Evolutionary conservation across 2,113 vertebrate genomes (phyloP).

Genomic region (Sarotherodon lohbergeri): DNA sequence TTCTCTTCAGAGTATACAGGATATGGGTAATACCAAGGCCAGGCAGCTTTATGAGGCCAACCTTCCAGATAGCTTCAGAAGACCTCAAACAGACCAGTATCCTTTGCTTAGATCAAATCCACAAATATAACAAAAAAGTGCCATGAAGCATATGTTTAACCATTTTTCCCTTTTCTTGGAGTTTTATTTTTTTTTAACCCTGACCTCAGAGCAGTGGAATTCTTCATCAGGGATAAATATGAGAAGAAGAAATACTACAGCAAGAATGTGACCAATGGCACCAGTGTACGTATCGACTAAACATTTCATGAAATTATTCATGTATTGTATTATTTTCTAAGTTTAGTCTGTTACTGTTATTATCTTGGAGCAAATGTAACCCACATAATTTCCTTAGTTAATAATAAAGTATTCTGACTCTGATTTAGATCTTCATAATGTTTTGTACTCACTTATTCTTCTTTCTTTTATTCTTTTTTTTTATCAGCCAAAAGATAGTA

Average conservation of each 20-base stretch:
- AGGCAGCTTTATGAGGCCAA: slow-evolving; percentile 81
- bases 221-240: slow-evolving; percentile 98
- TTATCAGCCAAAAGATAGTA: slow-evolving; percentile 78
- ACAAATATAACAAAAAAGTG: not conserved
- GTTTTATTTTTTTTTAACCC: slow-evolving; percentile 24
- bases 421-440: not conserved
- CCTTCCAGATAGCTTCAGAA: slow-evolving; percentile 83
- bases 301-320: not conserved
- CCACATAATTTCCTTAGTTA: not conserved
- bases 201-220: slow-evolving; percentile 86
- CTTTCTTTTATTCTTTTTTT: not conserved
- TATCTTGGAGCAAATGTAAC: not conserved
- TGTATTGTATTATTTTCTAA: not conserved
- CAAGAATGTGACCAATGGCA: slow-evolving; percentile 83
- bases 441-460: not conserved
- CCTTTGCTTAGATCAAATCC: slow-evolving; percentile 9
- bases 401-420: not conserved
- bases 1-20: slow-evolving; percentile 85
- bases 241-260: slow-evolving; percentile 96
- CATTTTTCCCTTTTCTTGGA: not conserved
- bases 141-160: not conserved
- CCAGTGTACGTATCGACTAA: slow-evolving; percentile 78
- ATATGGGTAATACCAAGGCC: slow-evolving; percentile 95
- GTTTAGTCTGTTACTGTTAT: not conserved
- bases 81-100: slow-evolving; percentile 70